phyloP scores from a whole-genome alignment of 1,140 invertebrate genomes.

The Achroia grisella region DNA sequence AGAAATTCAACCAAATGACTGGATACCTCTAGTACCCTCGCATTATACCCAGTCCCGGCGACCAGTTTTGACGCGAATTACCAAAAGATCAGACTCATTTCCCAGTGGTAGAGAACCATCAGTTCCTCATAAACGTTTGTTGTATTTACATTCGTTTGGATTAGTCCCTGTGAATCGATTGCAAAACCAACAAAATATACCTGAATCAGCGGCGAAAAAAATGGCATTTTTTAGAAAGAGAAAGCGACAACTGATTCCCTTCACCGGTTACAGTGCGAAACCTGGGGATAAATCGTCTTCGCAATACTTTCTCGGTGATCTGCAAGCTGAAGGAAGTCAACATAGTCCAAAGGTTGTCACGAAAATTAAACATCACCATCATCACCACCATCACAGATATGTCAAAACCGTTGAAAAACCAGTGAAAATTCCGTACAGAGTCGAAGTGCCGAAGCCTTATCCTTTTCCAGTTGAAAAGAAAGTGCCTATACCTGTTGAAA shows the following conservation, averaged over 20 bases:
- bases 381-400: constrained; percentile 77
- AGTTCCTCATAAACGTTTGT: constrained; percentile 21
- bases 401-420: constrained; percentile 75
- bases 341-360: constrained; percentile 42
- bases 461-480: constrained; percentile 77
- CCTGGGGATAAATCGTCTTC: constrained; percentile 14
- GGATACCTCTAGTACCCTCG: constrained; percentile 52
- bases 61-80: constrained; percentile 25
- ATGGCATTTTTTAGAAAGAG: constrained; percentile 42
- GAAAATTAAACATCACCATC: constrained; percentile 77
- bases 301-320: constrained; percentile 25
- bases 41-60: constrained; percentile 33
- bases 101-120: constrained; percentile 7
- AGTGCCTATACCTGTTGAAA: constrained; percentile 77
- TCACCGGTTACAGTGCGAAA: constrained; percentile 32
- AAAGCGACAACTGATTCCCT: constrained; percentile 32
- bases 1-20: constrained; percentile 37
- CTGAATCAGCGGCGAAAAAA: constrained; percentile 32
- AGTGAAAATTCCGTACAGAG: constrained; percentile 60
- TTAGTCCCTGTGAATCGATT: constrained; percentile 35
- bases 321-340: constrained; percentile 33
- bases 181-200: constrained; percentile 20
- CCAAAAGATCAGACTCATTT: constrained; percentile 38
- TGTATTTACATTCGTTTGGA: constrained; percentile 48
- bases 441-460: constrained; percentile 72